These are phyloP conservation scores for Apodemia hepburni DNA, from an alignment of 2,888 invertebrate genomes.

Conservation along the genomic window DNA sequence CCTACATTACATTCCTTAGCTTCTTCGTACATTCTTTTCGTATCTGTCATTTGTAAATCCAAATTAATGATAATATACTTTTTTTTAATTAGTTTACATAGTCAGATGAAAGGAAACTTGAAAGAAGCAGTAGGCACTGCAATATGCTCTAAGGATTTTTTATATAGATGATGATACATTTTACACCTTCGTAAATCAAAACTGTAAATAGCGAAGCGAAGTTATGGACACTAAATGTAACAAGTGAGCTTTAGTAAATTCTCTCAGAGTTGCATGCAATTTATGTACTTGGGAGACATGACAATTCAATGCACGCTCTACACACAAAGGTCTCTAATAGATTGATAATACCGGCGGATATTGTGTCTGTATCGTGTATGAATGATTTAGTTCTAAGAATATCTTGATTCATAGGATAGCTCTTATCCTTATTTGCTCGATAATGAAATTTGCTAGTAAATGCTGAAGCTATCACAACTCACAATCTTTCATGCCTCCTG, in stretches of 20 bases:
- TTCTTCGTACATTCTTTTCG: too few species aligned
- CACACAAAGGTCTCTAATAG: slow-evolving; percentile 15
- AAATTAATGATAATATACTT: background rate
- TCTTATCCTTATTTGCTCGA: background rate
- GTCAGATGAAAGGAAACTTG: too few species aligned
- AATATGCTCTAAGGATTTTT: too few species aligned
- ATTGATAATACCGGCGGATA: slow-evolving; percentile 18
- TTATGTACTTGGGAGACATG: slow-evolving; percentile 8
- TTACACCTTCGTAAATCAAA: background rate
- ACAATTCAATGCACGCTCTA: slow-evolving; percentile 8
- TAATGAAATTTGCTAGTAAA: background rate
- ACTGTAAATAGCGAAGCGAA: background rate
- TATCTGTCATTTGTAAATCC: background rate
- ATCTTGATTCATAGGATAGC: slow-evolving; percentile 16
- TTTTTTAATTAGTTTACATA: background rate
- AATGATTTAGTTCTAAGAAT: slow-evolving; percentile 17
- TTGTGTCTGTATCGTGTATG: slow-evolving; percentile 1
- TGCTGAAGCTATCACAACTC: background rate
- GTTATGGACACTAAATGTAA: background rate
- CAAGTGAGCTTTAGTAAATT: slow-evolving; percentile 2
- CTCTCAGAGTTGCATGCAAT: slow-evolving; percentile 1
- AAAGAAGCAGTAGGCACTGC: too few species aligned
- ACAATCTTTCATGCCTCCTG: too few species aligned
- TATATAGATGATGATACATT: too few species aligned
- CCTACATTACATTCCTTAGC: too few species aligned